Evolutionary conservation across 2,888 invertebrate genomes (phyloP).

Genomic region (Ormyrus rosae): DNA sequence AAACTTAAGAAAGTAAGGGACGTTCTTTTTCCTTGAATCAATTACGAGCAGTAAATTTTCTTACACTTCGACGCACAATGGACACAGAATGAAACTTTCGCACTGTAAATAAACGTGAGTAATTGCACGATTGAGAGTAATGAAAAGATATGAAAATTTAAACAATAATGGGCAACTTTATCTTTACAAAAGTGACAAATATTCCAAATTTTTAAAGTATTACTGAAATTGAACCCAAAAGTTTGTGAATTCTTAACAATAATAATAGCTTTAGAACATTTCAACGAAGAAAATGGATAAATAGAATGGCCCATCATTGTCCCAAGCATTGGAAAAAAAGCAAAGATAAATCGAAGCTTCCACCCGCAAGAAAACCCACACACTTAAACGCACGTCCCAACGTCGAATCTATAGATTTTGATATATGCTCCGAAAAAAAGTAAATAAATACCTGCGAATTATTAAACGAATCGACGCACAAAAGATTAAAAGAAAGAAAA

Average conservation of each 20-base stretch:
- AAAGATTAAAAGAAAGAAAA: conserved; percentile 61
- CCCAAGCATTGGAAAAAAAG: background rate
- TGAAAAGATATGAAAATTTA: background rate
- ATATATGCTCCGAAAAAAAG: conserved; percentile 64
- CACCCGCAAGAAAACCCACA: conserved; percentile 5
- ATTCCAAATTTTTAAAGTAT: too few species aligned
- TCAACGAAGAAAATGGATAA: background rate
- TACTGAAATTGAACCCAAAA: too few species aligned
- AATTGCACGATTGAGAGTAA: conserved; percentile 3
- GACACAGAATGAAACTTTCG: conserved; percentile 7
- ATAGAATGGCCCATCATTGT: background rate
- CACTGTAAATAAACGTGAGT: conserved; percentile 36
- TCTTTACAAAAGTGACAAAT: background rate
- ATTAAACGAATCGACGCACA: conserved; percentile 70
- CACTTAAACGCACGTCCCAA: conserved; percentile 1
- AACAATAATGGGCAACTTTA: conserved; percentile 2
- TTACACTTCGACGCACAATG: conserved; percentile 35
- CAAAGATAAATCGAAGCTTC: conserved; percentile 30
- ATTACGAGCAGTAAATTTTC: background rate
- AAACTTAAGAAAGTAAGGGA: conserved; percentile 19
- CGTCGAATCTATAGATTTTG: conserved; percentile 72
- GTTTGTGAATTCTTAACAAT: too few species aligned
- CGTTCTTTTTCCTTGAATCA: conserved; percentile 16
- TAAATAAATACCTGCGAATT: conserved; percentile 63
- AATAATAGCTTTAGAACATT: background rate